These are phyloP conservation scores for Alviniconcha strummeri DNA, from an alignment of 2,888 invertebrate genomes.

Conservation along the genomic window DNA sequence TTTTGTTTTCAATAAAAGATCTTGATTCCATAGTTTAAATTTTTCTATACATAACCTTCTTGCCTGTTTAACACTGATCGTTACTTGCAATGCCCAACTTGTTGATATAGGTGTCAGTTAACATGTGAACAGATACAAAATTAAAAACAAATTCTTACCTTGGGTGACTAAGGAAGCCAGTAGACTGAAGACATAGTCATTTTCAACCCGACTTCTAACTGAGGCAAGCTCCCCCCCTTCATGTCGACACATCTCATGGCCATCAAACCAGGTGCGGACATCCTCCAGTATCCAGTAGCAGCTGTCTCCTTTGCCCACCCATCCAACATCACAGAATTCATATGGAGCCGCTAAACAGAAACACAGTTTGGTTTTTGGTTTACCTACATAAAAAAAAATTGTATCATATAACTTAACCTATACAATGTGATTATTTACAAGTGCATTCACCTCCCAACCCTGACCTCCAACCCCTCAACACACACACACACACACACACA, in stretches of 20 bases:
- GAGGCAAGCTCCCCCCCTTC: constrained; percentile 55
- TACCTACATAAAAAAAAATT: neutral
- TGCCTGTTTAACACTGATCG: too few relatives aligned
- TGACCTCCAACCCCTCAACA: neutral
- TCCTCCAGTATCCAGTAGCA: constrained; percentile 56
- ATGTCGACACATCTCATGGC: constrained; percentile 48
- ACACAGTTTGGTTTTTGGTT: neutral
- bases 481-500: constrained; percentile 10
- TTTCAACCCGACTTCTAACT: constrained; percentile 52
- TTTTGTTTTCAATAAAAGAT: too few relatives aligned
- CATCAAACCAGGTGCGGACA: constrained; percentile 48
- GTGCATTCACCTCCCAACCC: neutral
- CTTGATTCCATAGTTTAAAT: too few relatives aligned
- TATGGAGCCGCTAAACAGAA: constrained; percentile 43
- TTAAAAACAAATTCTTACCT: constrained; percentile 7
- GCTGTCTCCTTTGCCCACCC: constrained; percentile 50
- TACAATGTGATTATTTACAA: too few relatives aligned
- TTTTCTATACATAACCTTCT: too few relatives aligned
- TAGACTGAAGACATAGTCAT: constrained; percentile 56
- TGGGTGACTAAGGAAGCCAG: constrained; percentile 7
- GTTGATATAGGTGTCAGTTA: too few relatives aligned
- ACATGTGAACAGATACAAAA: too few relatives aligned
- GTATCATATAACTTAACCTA: too few relatives aligned
- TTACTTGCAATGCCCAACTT: too few relatives aligned
- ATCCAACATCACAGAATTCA: constrained; percentile 54